These are phyloP conservation scores for Acromyrmex echinatior DNA, from an alignment of 1,140 invertebrate genomes.

Conservation along the genomic window DNA sequence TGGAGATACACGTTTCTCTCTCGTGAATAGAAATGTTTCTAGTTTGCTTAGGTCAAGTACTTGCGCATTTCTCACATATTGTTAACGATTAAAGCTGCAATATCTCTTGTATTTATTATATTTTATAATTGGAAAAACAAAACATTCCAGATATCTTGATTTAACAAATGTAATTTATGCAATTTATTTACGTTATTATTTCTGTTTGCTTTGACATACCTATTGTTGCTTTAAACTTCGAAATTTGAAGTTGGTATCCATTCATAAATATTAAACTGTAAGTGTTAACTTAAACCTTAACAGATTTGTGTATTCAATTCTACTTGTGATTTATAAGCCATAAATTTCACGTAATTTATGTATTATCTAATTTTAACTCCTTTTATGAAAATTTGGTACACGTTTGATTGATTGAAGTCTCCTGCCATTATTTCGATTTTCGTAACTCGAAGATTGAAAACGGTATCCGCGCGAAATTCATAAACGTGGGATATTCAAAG, in stretches of 20 bases:
- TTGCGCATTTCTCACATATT: constrained; percentile 1
- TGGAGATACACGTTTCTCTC: constrained; percentile 2
- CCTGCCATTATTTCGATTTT: background rate
- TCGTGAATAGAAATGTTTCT: constrained; percentile 15
- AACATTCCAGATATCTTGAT: background rate
- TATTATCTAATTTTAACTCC: constrained; percentile 4
- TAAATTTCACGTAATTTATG: constrained; percentile 15
- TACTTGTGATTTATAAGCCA: constrained; percentile 27
- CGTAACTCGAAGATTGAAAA: constrained; percentile 43
- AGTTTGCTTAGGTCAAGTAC: background rate
- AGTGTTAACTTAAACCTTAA: background rate
- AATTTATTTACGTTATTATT: background rate
- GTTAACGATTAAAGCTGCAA: background rate
- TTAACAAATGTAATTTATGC: background rate
- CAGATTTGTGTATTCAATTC: background rate
- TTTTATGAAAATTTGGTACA: background rate
- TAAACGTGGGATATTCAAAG: constrained; percentile 28
- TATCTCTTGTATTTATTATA: background rate
- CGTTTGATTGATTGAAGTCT: constrained; percentile 25
- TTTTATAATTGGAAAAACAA: background rate
- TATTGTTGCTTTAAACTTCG: background rate
- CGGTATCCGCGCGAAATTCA: constrained; percentile 51
- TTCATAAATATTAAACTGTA: background rate
- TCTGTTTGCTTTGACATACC: background rate
- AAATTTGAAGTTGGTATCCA: background rate